Evolutionary conservation across 2,113 vertebrate species (phyloP), one percentile per base, ranked within the genome.

Genomic region (Emydura subglobosa): DNA sequence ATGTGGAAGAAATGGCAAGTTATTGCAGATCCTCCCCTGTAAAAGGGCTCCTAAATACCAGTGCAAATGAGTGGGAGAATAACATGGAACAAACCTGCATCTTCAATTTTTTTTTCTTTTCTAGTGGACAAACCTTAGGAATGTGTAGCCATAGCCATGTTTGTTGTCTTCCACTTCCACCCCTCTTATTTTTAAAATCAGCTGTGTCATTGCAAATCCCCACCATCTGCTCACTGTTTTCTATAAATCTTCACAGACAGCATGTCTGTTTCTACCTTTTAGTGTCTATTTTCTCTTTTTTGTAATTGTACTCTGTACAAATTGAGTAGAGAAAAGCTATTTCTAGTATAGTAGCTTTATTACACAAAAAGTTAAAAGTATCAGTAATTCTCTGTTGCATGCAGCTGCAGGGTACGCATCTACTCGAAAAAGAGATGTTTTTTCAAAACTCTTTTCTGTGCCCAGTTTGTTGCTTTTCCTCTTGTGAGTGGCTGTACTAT

Each of bases 171-270:
- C 97, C 95, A 95, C 61, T 87, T 92, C 95, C 94, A 61, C 59
- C 59, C 29, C 59, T 61, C 59, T 68, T 97, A 94, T 97, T 97
- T 97, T 96, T 96, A 95, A 97, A 96, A 97, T 93, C 97, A 97
- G 92, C 94, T 98, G 95, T 97, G 93, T 96, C 95, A 97, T 91
- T 96, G 88, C 91, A 95, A 95, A 97, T 96, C 94, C 95, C 94
- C 76, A 34, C 95, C 96, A 97, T 96, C 94, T 96, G 96, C 95
- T 92, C 82, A 57, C 90, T 31, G 65, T 94, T 94, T 91, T 94
- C 93, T 31, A 74, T 54, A 47, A 87, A 89, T 94, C 89, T 91
- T 93, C 90, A 76, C 44, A 0, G 87, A 82, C 96, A 94, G 92
- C 88, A 5, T 76, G 87, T 95, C 93, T 83, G 65, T 93, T 97